These are phyloP conservation scores for Chrysomallon squamiferum DNA, from an alignment of 1,140 invertebrate species.

Conservation along the genomic window DNA sequence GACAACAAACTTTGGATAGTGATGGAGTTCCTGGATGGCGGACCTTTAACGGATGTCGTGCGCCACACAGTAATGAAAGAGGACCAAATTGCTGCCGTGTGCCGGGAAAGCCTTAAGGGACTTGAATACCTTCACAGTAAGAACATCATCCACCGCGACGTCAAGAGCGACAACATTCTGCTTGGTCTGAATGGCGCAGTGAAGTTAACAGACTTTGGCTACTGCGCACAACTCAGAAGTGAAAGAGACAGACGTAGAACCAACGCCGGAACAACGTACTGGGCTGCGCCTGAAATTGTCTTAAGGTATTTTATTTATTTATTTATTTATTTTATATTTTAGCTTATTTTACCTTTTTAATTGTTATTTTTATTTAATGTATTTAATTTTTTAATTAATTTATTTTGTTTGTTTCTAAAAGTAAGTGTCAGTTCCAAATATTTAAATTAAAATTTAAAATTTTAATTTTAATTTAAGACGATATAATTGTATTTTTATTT, in stretches of 20 bases:
- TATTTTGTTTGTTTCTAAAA: no score
- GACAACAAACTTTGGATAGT: constrained; percentile 60
- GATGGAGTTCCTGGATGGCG: constrained; percentile 61
- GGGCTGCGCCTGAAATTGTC: constrained; percentile 17
- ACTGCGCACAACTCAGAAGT: constrained; percentile 20
- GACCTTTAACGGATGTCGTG: constrained; percentile 60
- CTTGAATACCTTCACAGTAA: constrained; percentile 61
- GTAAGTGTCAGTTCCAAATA: no score
- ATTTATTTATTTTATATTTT: no score
- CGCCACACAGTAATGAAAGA: constrained; percentile 60
- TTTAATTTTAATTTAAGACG: no score
- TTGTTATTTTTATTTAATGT: no score
- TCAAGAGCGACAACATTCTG: constrained; percentile 26
- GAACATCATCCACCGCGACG: constrained; percentile 30
- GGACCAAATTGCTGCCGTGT: constrained; percentile 56
- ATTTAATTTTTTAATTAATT: no score
- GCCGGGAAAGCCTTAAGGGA: constrained; percentile 80
- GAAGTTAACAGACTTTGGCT: constrained; percentile 22
- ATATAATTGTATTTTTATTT: no score
- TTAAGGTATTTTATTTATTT: no score
- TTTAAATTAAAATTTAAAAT: no score
- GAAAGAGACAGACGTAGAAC: constrained; percentile 20
- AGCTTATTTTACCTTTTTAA: no score
- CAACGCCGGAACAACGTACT: constrained; percentile 25
- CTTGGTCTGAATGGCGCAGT: constrained; percentile 18